Base-by-base conservation (phyloP, 2,888 invertebrate genomes). In the Nematopogon swammerdamellus region DNA sequence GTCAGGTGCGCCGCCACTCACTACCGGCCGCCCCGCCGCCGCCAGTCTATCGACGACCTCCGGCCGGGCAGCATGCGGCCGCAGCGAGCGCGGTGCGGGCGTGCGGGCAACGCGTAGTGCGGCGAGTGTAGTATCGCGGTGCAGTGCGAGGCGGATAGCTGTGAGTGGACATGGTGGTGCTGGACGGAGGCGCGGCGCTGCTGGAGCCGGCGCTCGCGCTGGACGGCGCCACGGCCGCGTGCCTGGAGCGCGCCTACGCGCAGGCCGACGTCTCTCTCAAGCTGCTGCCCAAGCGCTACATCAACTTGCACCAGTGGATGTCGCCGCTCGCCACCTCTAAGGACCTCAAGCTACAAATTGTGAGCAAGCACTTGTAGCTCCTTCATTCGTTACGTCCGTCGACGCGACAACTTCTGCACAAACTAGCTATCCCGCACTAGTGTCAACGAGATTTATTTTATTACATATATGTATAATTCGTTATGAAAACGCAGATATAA, bases 301-400 rank as follows among this genome's bases (percentile, higher is more conserved):
- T 93, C 71, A 92, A 91, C 81, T 84, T 93, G 69, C 94, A 94
- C 74, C 91, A 92, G 75, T 92, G 92, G 91, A 82, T 93, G 67
- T 89, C 92, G 65, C 93, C 93, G 58, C 83, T 88, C 63, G 85
- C 89, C 57, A 72, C 75, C 18, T 72, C 77, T 43, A 91, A 91
- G 83, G 91, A 91, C 80, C 82, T 88, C 65, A 89, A 88, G 77
- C 83, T 87, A 66, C 88, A 88, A 85, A 85, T 88, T 74, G 88
- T 89, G 85, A 76, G 76, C 58, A 45, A 47, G 45, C 49, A 43
- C 43, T 46, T 48, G 36, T 36, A 4, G 36, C 36, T 36, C 36
- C n/a, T n/a, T n/a, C n/a, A n/a, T n/a, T n/a, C n/a, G n/a, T n/a
- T n/a, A n/a, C n/a, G n/a, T n/a, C n/a, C n/a, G n/a, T n/a, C n/a